A percentile compares a stretch with the other conserved stretches of the same genome.
Evolutionary conservation across 2,888 invertebrate species (phyloP).

Genomic region (Amblyjoppa proteus): DNA sequence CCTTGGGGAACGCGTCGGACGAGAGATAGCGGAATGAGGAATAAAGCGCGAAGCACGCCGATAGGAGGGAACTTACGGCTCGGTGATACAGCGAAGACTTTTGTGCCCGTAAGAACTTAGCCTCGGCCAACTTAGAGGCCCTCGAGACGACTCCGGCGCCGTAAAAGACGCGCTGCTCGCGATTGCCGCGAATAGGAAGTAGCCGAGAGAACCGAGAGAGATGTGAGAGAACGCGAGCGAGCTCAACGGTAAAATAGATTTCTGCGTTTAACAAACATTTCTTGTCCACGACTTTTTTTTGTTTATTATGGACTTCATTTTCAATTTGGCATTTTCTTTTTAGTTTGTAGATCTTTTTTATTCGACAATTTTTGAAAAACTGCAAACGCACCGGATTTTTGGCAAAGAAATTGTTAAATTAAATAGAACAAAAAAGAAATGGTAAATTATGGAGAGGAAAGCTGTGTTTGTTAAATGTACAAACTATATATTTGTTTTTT

Average conservation of each 20-base stretch:
- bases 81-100: slow-evolving; percentile 75
- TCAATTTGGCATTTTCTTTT: not conserved
- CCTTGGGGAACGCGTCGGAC: slow-evolving; percentile 73
- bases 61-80: slow-evolving; percentile 75
- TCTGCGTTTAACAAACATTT: not conserved
- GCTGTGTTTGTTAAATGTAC: too few species aligned
- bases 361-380: too few species aligned
- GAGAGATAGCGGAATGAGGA: slow-evolving; percentile 74
- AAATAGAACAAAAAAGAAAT: too few species aligned
- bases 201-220: slow-evolving; percentile 25
- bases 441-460: too few species aligned
- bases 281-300: not conserved
- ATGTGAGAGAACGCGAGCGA: not conserved
- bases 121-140: slow-evolving; percentile 83
- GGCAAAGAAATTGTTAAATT: too few species aligned
- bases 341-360: not conserved
- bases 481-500: too few species aligned
- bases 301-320: not conserved
- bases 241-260: slow-evolving; percentile 1
- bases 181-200: slow-evolving; percentile 69
- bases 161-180: slow-evolving; percentile 78
- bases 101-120: slow-evolving; percentile 80
- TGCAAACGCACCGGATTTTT: too few species aligned
- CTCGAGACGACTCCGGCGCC: slow-evolving; percentile 59
- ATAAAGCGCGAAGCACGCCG: slow-evolving; percentile 69